A percentile compares a stretch with the other conserved stretches of the same genome.
phyloP scores from a whole-genome alignment of 2,888 invertebrate genomes.

The Drosophila koepferae region DNA sequence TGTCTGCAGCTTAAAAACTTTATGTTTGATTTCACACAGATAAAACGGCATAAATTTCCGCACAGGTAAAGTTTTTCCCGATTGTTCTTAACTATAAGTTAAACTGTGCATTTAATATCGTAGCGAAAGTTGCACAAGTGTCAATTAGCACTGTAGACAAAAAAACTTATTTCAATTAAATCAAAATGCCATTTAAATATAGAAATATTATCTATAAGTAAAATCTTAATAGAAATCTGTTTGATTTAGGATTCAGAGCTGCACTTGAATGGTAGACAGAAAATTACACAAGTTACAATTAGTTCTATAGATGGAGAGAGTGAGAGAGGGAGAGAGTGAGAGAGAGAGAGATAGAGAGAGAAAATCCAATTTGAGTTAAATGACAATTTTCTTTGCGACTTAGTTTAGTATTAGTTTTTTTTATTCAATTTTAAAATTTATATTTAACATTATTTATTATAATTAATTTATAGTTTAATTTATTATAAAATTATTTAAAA shows the following conservation, averaged over 20 bases:
- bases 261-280: background rate
- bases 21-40: constrained; percentile 76
- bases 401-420: too few species aligned
- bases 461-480: too few species aligned
- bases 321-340: too few species aligned
- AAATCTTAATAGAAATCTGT: background rate
- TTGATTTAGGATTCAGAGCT: background rate
- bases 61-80: constrained; percentile 72
- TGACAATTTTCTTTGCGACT: too few species aligned
- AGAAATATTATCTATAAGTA: background rate
- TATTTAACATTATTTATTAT: too few species aligned
- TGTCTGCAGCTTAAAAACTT: constrained; percentile 77
- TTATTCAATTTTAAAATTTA: too few species aligned
- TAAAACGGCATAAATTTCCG: constrained; percentile 75
- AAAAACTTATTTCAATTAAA: constrained; percentile 6
- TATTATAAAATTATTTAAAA: too few species aligned
- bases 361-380: too few species aligned
- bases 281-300: background rate
- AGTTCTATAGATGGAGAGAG: background rate
- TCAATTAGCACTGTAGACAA: constrained; percentile 22
- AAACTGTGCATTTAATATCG: constrained; percentile 53
- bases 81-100: constrained; percentile 75
- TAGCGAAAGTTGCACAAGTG: constrained; percentile 44
- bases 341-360: too few species aligned
- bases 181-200: constrained; percentile 3